These are phyloP conservation scores for Ciconia nigra DNA, from an alignment of 2,797 vertebrate genomes.

Conservation along the genomic window DNA sequence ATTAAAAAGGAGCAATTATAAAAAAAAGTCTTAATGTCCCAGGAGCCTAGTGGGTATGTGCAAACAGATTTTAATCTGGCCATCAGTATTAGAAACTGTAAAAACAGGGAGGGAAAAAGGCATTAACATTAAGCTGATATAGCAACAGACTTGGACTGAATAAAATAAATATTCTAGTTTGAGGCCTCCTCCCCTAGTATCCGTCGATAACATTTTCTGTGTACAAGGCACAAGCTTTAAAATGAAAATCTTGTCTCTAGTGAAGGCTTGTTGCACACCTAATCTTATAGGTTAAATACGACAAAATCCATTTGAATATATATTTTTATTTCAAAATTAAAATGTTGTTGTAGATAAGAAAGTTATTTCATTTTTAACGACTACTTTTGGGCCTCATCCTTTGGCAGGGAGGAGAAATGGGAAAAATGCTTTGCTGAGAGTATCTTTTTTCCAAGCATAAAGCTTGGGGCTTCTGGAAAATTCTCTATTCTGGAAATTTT, in stretches of 20 bases:
- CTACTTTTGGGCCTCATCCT: background rate
- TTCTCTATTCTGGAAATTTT: too few relatives aligned
- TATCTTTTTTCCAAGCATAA: background rate
- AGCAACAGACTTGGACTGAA: background rate
- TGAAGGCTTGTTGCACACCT: background rate
- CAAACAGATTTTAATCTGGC: background rate
- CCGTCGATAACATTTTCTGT: background rate
- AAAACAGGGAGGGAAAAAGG: fast-evolving
- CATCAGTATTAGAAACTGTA: background rate
- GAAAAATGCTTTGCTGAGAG: background rate
- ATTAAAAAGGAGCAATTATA: background rate
- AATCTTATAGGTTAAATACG: background rate
- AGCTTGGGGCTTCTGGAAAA: background rate
- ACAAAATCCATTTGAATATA: background rate
- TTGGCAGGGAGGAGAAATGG: background rate
- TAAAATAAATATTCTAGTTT: background rate
- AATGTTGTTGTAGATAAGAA: background rate
- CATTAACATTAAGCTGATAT: background rate
- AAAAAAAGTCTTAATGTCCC: background rate
- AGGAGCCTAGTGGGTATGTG: background rate
- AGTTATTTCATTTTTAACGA: background rate
- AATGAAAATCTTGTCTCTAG: background rate
- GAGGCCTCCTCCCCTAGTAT: background rate
- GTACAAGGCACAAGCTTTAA: background rate
- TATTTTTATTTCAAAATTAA: background rate